phyloP scores from a whole-genome alignment of 2,797 vertebrate genomes.

The Otus scops region DNA sequence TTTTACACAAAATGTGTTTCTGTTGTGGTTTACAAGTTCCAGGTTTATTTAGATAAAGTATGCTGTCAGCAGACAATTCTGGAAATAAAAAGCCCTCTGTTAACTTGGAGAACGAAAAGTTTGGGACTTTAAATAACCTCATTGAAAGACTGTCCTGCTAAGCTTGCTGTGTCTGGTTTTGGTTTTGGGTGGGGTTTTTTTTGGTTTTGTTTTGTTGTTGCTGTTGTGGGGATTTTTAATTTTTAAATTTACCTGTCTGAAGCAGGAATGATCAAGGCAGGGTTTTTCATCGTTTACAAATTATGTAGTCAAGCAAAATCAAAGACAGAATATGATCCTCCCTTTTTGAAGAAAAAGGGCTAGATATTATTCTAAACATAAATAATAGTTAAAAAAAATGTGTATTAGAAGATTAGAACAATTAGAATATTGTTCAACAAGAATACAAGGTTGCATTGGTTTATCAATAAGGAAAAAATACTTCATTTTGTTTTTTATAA shows the following conservation, averaged over 20 bases:
- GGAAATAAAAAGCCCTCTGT: constrained; percentile 10
- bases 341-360: not conserved
- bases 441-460: not conserved
- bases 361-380: not conserved
- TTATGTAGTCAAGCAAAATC: not conserved
- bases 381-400: not conserved
- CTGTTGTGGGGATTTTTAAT: not conserved
- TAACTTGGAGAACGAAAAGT: not conserved
- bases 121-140: not conserved
- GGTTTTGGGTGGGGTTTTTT: not conserved
- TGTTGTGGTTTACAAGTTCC: not conserved
- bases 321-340: not conserved
- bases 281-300: not conserved
- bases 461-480: not conserved
- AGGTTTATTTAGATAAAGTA: constrained; percentile 17
- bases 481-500: not conserved
- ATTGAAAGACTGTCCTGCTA: not conserved
- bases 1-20: not conserved
- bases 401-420: not conserved
- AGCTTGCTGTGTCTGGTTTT: not conserved
- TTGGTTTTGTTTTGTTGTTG: too few relatives aligned
- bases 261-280: not conserved
- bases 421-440: not conserved
- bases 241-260: not conserved
- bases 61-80: constrained; percentile 21